Percentiles rank a stretch among this genome's conserved stretches.
These are phyloP conservation scores for Parus major DNA, from an alignment of 2,113 vertebrate genomes.

Conservation along the genomic window DNA sequence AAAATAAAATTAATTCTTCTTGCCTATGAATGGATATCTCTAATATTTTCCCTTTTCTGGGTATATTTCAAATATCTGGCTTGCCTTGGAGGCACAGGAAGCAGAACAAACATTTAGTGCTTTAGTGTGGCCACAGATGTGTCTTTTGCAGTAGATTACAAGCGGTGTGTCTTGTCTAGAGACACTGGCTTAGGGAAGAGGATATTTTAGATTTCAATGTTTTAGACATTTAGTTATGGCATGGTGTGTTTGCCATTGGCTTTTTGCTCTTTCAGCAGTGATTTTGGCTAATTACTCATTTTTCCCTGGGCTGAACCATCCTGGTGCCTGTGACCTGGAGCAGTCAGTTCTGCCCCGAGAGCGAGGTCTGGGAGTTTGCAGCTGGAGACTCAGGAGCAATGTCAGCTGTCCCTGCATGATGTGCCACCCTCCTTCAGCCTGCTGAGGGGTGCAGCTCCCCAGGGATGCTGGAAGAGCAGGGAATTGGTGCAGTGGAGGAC, in stretches of 20 bases:
- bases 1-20: background rate
- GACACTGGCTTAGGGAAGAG: background rate
- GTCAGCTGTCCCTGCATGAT: background rate
- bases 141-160: too few species aligned
- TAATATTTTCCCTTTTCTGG: background rate
- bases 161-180: background rate
- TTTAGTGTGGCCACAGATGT: background rate
- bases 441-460: rapidly evolving
- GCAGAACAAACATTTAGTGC: background rate
- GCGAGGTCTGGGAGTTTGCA: background rate
- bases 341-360: too few species aligned
- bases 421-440: background rate
- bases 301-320: background rate
- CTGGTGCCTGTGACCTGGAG: background rate
- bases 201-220: background rate
- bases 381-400: background rate
- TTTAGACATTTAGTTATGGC: background rate
- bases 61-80: background rate
- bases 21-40: background rate
- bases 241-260: background rate
- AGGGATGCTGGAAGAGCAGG: rapidly evolving
- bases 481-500: background rate
- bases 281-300: background rate
- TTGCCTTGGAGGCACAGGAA: background rate
- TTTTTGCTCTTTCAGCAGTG: background rate